These are phyloP conservation scores for Leguminivora glycinivorella DNA, from an alignment of 1,140 invertebrate species.

Conservation along the genomic window DNA sequence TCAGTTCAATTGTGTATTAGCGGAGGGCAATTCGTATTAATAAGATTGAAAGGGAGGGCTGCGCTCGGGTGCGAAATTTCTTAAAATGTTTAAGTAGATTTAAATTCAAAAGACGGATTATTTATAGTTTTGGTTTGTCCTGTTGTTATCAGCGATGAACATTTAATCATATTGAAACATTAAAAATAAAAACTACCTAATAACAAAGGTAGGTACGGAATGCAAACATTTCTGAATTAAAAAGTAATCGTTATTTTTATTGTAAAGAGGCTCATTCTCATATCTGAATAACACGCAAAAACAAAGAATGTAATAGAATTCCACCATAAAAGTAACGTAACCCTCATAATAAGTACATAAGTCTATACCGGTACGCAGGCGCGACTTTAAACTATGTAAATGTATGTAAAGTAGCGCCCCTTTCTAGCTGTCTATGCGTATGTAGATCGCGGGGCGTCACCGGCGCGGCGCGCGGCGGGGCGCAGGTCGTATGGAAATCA, in stretches of 20 bases:
- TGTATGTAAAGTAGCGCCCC: constrained; percentile 29
- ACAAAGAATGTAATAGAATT: neutral
- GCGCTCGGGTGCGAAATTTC: constrained; percentile 11
- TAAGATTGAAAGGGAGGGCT: constrained; percentile 25
- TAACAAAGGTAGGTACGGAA: too few relatives aligned
- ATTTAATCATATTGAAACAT: too few relatives aligned
- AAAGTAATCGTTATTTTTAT: neutral
- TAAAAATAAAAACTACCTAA: too few relatives aligned
- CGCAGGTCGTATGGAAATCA: constrained; percentile 12
- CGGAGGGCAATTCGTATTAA: constrained; percentile 29
- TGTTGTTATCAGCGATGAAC: neutral
- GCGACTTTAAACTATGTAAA: constrained; percentile 29
- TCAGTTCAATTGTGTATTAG: constrained; percentile 29
- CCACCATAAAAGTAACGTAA: too few relatives aligned
- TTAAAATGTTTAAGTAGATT: constrained; percentile 11
- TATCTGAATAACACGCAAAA: neutral
- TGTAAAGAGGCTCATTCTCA: too few relatives aligned
- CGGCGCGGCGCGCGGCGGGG: neutral
- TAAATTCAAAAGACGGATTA: neutral
- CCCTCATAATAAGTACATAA: neutral
- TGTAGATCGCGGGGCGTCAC: constrained; percentile 8
- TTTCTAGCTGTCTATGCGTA: constrained; percentile 3
- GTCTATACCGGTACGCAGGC: neutral
- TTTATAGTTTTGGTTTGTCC: neutral
- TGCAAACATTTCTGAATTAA: too few relatives aligned